Evolutionary conservation across 2,113 vertebrate species (phyloP).

Genomic region (Corvus cornix): DNA sequence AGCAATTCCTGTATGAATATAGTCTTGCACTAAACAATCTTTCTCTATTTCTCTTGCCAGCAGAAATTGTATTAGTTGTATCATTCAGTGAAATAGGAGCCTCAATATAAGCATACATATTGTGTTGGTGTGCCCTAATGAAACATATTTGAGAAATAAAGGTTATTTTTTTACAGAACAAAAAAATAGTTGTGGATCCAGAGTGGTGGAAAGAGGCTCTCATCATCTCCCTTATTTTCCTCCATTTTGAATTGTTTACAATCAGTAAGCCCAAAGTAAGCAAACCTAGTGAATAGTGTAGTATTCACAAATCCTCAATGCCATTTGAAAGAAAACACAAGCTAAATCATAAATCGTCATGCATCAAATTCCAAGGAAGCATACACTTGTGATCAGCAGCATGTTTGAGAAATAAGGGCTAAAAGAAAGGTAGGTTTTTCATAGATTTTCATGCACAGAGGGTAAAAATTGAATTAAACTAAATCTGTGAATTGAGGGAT

Average conservation of each 20-base stretch:
- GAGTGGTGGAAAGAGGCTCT: neutral
- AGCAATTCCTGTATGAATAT: neutral
- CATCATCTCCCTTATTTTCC: neutral
- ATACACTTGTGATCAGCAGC: neutral
- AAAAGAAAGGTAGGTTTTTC: neutral
- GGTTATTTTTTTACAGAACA: neutral
- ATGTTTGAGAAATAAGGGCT: neutral
- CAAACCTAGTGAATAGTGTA: neutral
- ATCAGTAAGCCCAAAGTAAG: neutral
- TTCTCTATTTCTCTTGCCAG: neutral
- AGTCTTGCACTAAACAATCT: neutral
- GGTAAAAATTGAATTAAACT: neutral
- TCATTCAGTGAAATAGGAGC: neutral
- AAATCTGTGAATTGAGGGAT: neutral
- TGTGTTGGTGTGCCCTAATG: neutral
- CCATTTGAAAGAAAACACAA: neutral
- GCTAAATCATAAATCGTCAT: neutral
- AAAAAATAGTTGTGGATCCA: neutral
- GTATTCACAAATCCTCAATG: neutral
- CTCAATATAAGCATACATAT: neutral
- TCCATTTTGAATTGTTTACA: neutral
- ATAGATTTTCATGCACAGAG: neutral
- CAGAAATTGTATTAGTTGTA: neutral
- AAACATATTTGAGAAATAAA: neutral
- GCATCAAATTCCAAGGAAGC: neutral